Conservation (phyloP, 2,113 vertebrate genomes). For the Falco punctatus region DNA sequence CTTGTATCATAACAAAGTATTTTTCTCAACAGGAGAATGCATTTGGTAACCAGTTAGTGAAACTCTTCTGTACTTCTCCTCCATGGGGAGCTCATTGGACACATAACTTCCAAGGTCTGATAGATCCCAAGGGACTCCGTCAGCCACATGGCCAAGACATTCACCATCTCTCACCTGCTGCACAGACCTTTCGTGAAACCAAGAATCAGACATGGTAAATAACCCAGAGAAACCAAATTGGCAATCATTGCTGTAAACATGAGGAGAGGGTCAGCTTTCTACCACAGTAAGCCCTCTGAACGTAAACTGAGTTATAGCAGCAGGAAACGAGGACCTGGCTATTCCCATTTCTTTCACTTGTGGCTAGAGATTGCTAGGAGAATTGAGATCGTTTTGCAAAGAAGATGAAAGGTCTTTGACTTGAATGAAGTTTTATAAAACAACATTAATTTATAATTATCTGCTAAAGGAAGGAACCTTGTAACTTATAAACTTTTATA, state of each 20-base stretch:
- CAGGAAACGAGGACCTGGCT: background rate
- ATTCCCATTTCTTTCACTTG: background rate
- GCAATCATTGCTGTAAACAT: background rate
- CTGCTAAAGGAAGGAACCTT: background rate
- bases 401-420: background rate
- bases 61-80: background rate
- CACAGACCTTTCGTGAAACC: background rate
- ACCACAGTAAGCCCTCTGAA: background rate
- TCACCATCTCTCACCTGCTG: background rate
- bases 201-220: background rate
- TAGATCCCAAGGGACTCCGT: background rate
- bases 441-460: background rate
- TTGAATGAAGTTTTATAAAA: background rate
- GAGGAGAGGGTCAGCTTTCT: background rate
- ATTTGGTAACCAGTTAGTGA: background rate
- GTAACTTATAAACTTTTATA: slow-evolving; percentile 16
- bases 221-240: background rate
- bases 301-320: background rate
- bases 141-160: background rate
- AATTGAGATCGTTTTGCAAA: background rate
- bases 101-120: background rate
- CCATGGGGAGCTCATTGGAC: fast-evolving
- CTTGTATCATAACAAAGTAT: background rate
- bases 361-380: background rate
- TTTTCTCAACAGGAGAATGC: background rate